Percentiles rank a stretch among this genome's conserved stretches.
Conservation (phyloP, 2,797 vertebrate species). For the Gadopsis marmoratus region DNA sequence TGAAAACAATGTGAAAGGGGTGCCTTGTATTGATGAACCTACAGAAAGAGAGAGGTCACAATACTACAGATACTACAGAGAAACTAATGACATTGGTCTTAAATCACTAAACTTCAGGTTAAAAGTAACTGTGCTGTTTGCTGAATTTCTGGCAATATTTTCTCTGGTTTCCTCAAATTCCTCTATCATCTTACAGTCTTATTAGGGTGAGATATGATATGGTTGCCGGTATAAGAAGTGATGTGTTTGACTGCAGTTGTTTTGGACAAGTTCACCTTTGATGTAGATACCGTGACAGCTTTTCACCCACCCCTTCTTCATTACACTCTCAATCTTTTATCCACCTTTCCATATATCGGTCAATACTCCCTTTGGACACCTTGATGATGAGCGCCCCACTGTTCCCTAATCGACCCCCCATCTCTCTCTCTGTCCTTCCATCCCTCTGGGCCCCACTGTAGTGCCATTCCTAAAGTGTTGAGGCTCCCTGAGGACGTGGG, state of each 20-base stretch:
- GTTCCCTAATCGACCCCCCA: neutral
- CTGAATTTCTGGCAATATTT: neutral
- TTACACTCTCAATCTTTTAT: constrained; percentile 45
- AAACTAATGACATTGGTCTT: neutral
- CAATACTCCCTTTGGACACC: constrained; percentile 52
- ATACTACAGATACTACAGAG: neutral
- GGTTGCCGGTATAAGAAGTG: neutral
- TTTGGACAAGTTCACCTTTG: constrained; percentile 2
- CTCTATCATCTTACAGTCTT: neutral
- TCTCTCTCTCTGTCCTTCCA: neutral
- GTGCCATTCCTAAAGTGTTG: constrained; percentile 68
- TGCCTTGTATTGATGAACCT: neutral
- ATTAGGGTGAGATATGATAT: neutral
- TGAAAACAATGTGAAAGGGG: neutral
- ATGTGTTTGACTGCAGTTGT: constrained; percentile 3
- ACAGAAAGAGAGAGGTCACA: neutral
- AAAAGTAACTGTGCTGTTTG: neutral
- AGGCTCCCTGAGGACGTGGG: constrained; percentile 68
- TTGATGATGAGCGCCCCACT: constrained; percentile 53
- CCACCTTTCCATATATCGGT: constrained; percentile 45
- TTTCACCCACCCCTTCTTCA: constrained; percentile 39
- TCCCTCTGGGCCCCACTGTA: constrained; percentile 65
- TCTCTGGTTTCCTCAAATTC: neutral
- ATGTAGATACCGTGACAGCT: constrained; percentile 10
- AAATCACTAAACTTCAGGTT: neutral